A percentile compares a stretch with the other conserved stretches of the same genome.
These are phyloP conservation scores for Zygaena filipendulae DNA, from an alignment of 2,888 invertebrate species.

Conservation along the genomic window DNA sequence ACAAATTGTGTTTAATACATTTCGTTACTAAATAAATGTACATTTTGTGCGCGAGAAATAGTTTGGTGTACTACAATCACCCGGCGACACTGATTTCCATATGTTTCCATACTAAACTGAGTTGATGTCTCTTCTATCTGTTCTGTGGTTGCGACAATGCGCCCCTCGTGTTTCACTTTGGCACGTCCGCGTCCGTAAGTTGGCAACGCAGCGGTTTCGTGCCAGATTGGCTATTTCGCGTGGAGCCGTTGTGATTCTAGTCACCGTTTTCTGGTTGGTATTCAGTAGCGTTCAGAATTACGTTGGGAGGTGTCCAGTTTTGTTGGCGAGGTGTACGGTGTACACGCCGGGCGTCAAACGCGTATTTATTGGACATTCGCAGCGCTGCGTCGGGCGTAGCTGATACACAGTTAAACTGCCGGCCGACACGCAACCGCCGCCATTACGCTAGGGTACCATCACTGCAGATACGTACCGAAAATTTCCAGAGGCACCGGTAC, in stretches of 20 bases:
- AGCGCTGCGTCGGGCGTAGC: conserved; percentile 27
- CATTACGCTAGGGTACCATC: conserved; percentile 4
- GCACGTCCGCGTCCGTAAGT: conserved; percentile 10
- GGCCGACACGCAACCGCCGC: conserved; percentile 35
- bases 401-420: conserved; percentile 33
- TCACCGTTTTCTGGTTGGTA: too few relatives aligned
- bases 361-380: conserved; percentile 44
- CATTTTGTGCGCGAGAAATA: too few relatives aligned
- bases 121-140: too few relatives aligned
- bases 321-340: conserved; percentile 13
- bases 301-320: conserved; percentile 4
- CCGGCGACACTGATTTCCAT: too few relatives aligned
- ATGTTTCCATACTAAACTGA: too few relatives aligned
- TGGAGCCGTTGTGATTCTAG: too few relatives aligned
- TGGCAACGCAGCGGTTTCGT: conserved; percentile 9
- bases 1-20: too few relatives aligned
- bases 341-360: conserved; percentile 29
- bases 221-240: too few relatives aligned
- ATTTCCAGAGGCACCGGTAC: too few relatives aligned
- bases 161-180: conserved; percentile 14
- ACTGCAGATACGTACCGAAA: background rate
- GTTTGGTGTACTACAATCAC: too few relatives aligned
- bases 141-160: conserved; percentile 12
- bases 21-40: too few relatives aligned
- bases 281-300: too few relatives aligned